These are phyloP conservation scores for Heteropelma amictum DNA, from an alignment of 2,888 invertebrate genomes.

Conservation along the genomic window DNA sequence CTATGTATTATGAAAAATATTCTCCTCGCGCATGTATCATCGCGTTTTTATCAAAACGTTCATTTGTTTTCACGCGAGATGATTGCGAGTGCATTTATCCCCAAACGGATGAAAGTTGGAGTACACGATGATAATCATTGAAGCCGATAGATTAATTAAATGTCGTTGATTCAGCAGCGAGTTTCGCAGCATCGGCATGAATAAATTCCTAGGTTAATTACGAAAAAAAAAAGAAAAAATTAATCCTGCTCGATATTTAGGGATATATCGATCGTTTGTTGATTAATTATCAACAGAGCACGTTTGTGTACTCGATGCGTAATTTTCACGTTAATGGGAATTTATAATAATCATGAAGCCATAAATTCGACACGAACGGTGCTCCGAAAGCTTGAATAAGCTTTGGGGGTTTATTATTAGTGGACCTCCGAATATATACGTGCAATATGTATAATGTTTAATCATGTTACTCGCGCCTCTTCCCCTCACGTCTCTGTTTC, in stretches of 20 bases:
- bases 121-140: too few species aligned
- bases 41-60: too few species aligned
- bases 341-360: conserved; percentile 21
- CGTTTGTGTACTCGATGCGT: neutral
- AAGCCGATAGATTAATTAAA: too few species aligned
- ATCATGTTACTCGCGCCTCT: neutral
- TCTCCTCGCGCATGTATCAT: too few species aligned
- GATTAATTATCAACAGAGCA: neutral
- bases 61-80: too few species aligned
- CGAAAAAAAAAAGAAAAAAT: too few species aligned
- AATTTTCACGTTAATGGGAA: neutral
- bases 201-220: too few species aligned
- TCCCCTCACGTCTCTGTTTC: neutral
- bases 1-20: conserved; percentile 28
- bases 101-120: too few species aligned
- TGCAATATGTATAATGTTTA: neutral
- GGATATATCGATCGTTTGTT: too few species aligned
- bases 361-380: conserved; percentile 17
- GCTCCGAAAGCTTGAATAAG: conserved; percentile 16
- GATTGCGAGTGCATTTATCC: too few species aligned
- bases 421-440: neutral
- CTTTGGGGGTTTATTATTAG: conserved; percentile 26
- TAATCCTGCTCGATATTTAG: neutral
- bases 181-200: too few species aligned
- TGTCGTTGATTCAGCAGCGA: too few species aligned